Evolutionary conservation across 2,113 vertebrate genomes (phyloP).

Genomic region (Corynorhinus townsendii): DNA sequence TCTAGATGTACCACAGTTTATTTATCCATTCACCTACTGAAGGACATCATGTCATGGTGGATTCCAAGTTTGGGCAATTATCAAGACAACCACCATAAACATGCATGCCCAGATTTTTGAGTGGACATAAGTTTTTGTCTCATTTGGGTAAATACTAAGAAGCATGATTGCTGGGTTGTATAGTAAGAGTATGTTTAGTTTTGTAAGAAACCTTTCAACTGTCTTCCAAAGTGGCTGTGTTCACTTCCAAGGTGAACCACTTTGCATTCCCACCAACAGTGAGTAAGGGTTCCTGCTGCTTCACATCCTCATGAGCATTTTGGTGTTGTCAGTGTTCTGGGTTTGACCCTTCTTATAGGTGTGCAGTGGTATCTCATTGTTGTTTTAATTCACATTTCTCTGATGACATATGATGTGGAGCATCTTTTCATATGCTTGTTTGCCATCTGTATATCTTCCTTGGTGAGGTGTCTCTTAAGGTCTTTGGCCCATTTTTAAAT

Average conservation of each 20-base stretch:
- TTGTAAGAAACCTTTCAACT: background rate
- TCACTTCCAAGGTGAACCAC: background rate
- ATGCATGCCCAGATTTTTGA: background rate
- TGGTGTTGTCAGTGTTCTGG: background rate
- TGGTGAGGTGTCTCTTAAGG: background rate
- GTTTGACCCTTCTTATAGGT: background rate
- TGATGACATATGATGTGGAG: background rate
- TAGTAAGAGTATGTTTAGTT: background rate
- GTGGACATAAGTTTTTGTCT: background rate
- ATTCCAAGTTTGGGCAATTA: background rate
- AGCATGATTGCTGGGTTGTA: background rate
- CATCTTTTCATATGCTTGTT: background rate
- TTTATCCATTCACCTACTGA: background rate
- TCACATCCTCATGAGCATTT: background rate
- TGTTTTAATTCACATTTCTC: background rate
- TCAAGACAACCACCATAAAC: background rate
- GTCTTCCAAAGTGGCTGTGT: background rate
- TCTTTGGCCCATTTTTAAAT: background rate
- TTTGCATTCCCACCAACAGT: background rate
- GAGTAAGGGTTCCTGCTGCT: background rate
- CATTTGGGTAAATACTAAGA: background rate
- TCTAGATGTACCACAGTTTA: background rate
- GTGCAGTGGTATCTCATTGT: background rate
- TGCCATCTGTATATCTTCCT: background rate
- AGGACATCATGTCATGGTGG: background rate